These are phyloP conservation scores for Neopipo cinnamomea DNA, from an alignment of 2,113 vertebrate genomes.

Conservation along the genomic window DNA sequence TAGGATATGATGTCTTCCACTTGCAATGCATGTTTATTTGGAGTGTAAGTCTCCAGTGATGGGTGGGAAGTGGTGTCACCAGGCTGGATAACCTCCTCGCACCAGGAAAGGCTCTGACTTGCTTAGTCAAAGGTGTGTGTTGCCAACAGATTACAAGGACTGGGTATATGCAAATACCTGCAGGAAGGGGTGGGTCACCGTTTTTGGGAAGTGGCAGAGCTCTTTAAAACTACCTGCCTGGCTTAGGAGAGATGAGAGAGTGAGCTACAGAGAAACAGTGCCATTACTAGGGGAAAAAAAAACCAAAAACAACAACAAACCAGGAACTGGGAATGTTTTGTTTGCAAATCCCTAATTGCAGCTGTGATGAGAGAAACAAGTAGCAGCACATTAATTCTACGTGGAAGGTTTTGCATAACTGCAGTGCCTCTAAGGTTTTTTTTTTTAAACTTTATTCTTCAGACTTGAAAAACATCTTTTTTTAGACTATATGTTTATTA, in stretches of 20 bases:
- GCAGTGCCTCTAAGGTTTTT: background rate
- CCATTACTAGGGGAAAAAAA: background rate
- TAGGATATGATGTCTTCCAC: background rate
- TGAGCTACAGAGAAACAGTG: background rate
- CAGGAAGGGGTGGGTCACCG: slow-evolving; percentile 1
- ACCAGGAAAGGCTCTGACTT: background rate
- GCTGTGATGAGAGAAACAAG: background rate
- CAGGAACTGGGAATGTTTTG: background rate
- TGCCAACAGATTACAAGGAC: background rate
- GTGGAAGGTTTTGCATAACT: background rate
- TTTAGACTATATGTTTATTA: slow-evolving; percentile 74
- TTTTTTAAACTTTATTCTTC: slow-evolving; percentile 43
- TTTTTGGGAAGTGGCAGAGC: background rate
- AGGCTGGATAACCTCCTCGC: background rate
- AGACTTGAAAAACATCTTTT: slow-evolving; percentile 75
- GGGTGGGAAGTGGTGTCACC: background rate
- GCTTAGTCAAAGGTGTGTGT: background rate
- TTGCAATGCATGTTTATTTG: background rate
- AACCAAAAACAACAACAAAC: background rate
- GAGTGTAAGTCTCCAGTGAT: background rate
- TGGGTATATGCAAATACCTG: slow-evolving; percentile 46
- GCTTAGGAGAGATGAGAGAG: background rate
- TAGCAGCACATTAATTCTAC: background rate
- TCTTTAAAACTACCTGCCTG: background rate
- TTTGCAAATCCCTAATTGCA: background rate